Conservation (phyloP, 2,113 vertebrate genomes). For the Seriola aureovittata region DNA sequence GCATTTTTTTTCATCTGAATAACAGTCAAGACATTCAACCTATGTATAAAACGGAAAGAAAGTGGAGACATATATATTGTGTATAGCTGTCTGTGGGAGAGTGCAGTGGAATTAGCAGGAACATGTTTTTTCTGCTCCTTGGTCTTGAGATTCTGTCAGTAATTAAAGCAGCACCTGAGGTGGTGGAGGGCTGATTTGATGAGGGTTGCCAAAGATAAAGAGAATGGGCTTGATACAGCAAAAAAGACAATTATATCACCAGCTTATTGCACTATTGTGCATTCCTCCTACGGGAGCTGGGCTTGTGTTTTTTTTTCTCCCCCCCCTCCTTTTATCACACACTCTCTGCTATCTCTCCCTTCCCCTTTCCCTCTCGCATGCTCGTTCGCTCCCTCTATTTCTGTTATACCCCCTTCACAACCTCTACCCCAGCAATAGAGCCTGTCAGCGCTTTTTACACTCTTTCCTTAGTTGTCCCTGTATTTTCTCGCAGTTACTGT, state of each 20-base stretch:
- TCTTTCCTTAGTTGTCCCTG: constrained; percentile 63
- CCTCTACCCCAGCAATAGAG: constrained; percentile 56
- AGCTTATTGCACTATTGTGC: constrained; percentile 78
- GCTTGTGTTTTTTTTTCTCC: constrained; percentile 70
- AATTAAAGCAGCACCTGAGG: constrained; percentile 80
- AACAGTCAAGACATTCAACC: too few relatives aligned
- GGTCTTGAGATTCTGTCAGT: constrained; percentile 67
- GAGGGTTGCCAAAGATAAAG: constrained; percentile 77
- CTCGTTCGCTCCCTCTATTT: constrained; percentile 43
- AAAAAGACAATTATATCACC: constrained; percentile 72
- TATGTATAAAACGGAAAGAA: background rate
- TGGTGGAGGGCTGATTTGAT: constrained; percentile 78
- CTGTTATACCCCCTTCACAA: constrained; percentile 61
- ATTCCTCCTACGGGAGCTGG: constrained; percentile 76
- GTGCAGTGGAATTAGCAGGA: constrained; percentile 59
- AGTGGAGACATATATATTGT: background rate
- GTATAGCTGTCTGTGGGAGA: background rate
- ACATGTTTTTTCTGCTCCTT: constrained; percentile 49
- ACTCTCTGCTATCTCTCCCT: constrained; percentile 51
- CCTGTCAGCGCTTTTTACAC: constrained; percentile 75
- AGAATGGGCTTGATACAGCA: constrained; percentile 74
- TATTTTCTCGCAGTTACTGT: constrained; percentile 64
- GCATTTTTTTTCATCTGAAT: too few relatives aligned
- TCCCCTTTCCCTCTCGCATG: constrained; percentile 33
- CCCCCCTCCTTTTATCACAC: constrained; percentile 70